phyloP scores from a whole-genome alignment of 2,797 vertebrate genomes.

The Notamacropus eugenii region DNA sequence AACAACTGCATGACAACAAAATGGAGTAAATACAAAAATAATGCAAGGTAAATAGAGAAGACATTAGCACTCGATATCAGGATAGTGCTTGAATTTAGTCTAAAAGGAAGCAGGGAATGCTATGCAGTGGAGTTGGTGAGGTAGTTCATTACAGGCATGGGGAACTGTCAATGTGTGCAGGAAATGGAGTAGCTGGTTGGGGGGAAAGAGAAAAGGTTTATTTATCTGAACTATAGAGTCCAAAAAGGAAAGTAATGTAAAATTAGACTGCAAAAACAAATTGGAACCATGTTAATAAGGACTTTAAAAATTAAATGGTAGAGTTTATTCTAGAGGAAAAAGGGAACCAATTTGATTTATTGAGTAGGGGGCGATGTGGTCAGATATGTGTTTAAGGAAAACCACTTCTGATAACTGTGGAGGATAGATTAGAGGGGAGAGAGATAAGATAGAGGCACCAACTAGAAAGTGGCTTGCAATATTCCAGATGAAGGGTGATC shows the following conservation, averaged over 20 bases:
- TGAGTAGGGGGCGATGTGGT: neutral
- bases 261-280: neutral
- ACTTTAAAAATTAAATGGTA: neutral
- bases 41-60: neutral
- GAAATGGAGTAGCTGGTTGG: neutral
- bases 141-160: too few relatives aligned
- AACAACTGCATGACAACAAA: neutral
- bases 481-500: too few relatives aligned
- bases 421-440: too few relatives aligned
- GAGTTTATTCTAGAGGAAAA: neutral
- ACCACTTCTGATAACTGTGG: too few relatives aligned
- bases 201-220: neutral
- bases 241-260: neutral
- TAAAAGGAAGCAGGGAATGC: neutral
- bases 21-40: neutral
- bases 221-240: neutral
- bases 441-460: too few relatives aligned
- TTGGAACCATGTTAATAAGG: neutral
- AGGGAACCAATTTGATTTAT: neutral
- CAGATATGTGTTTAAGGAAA: too few relatives aligned
- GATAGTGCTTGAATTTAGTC: too few relatives aligned
- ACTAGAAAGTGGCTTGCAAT: too few relatives aligned
- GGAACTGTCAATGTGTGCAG: neutral
- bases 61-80: too few relatives aligned
- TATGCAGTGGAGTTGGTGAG: neutral